These are phyloP conservation scores for Amazona guildingii DNA, from an alignment of 2,113 vertebrate species.

Conservation along the genomic window DNA sequence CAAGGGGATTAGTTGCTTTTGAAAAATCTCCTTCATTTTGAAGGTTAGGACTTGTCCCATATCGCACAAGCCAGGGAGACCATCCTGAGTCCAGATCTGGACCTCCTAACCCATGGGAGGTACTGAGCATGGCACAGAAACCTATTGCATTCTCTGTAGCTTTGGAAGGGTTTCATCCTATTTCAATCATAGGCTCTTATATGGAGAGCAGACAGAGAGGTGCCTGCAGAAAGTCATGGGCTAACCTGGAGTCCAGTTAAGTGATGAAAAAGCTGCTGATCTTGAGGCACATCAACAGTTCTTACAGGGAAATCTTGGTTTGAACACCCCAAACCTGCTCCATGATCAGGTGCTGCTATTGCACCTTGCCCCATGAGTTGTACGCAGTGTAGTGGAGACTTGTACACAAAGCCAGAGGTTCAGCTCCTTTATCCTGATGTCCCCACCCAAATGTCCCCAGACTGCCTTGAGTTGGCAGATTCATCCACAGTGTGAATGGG, in stretches of 20 bases:
- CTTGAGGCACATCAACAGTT: neutral
- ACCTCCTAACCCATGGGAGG: accelerated
- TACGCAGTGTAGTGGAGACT: neutral
- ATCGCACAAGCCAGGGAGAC: neutral
- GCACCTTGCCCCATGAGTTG: neutral
- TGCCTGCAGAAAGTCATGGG: neutral
- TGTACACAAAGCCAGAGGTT: neutral
- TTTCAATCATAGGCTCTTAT: accelerated
- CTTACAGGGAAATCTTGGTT: neutral
- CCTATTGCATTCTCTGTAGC: neutral
- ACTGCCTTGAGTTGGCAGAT: neutral
- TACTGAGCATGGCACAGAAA: neutral
- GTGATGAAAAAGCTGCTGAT: neutral
- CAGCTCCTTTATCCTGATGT: neutral
- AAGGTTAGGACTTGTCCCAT: neutral
- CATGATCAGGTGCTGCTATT: neutral
- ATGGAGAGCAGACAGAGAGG: neutral
- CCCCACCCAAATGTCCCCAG: neutral
- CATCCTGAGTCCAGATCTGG: neutral
- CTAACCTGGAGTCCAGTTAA: neutral
- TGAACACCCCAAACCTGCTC: neutral
- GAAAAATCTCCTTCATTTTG: neutral
- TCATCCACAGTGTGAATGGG: neutral
- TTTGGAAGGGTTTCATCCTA: neutral
- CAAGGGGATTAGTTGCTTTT: neutral